These are phyloP conservation scores for Drepana arcuata DNA, from an alignment of 1,140 invertebrate genomes.

Conservation along the genomic window DNA sequence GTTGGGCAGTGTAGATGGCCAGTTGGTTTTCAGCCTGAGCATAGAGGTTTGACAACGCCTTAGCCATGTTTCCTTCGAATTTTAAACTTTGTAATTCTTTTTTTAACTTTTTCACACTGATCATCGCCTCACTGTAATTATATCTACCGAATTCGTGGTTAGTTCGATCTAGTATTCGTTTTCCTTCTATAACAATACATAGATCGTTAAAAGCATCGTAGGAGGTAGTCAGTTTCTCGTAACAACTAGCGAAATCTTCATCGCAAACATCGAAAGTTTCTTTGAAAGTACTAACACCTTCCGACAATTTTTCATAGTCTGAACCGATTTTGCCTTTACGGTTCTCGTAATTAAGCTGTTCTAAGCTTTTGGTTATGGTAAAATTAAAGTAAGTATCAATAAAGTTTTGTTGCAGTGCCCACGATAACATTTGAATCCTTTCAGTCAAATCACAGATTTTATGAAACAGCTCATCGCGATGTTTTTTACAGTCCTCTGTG, in stretches of 20 bases:
- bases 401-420: constrained; percentile 50
- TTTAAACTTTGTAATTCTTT: constrained; percentile 31
- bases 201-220: constrained; percentile 33
- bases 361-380: constrained; percentile 46
- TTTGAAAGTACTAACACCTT: constrained; percentile 26
- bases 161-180: constrained; percentile 32
- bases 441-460: constrained; percentile 44
- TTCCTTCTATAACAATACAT: constrained; percentile 38
- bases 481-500: constrained; percentile 36
- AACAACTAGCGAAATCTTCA: constrained; percentile 35
- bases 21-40: constrained; percentile 45
- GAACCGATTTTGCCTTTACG: constrained; percentile 38
- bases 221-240: constrained; percentile 32
- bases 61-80: constrained; percentile 37
- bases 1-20: constrained; percentile 38
- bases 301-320: constrained; percentile 28
- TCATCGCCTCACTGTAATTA: constrained; percentile 47
- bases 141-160: constrained; percentile 46
- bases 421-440: constrained; percentile 48
- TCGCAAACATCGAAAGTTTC: constrained; percentile 24
- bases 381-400: constrained; percentile 50
- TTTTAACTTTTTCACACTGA: constrained; percentile 35
- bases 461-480: constrained; percentile 31
- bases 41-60: constrained; percentile 34
- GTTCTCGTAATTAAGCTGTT: constrained; percentile 54